Evolutionary conservation across 2,888 invertebrate species (phyloP), one percentile per base, ranked within the genome.

Genomic region (Stenurella melanura): DNA sequence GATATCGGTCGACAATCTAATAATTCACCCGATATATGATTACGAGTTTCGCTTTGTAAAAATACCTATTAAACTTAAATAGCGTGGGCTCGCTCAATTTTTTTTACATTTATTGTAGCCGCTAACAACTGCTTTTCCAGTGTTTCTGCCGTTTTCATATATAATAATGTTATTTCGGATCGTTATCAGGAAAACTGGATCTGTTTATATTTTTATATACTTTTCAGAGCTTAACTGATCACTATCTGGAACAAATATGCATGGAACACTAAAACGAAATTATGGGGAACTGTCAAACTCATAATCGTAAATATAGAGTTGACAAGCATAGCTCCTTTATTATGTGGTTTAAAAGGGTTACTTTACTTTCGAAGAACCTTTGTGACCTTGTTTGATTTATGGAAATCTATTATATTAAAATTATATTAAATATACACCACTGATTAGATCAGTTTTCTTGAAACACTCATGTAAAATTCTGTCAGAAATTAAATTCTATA

Each of bases 101-200:
- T 26, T 66, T 50, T n/a, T 26, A 54, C 7, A 12, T 66, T 66
- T 66, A 50, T 42, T 42, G 19, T 38, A 21, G 18, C 30, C n/a
- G 17, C 30, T 17, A 63, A 63, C 63, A 63, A 63, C 38, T 9
- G 38, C n/a, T 18, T 38, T 66, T 18, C 17, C 18, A 19, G 18
- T 63, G 15, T 42, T 19, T 80, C 81, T 81, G 81, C 80, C 78
- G 83, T 66, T 66, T 66, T 42, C 38, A 18, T 38, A 10, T 67
- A 58, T 61, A 76, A 74, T 76, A 76, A 69, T 74, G 69, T 76
- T 73, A 63, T 76, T 76, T 58, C 68, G 63, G 76, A 76, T 76
- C 42, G 38, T 58, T 64, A 76, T 76, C 76, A 38, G 26, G 12
- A 56, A 30, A 63, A 69, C 26, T 68, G 60, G 69, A 76, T 67